Conservation (phyloP, 1,140 invertebrate genomes). For the Sminthurides bifidus region DNA sequence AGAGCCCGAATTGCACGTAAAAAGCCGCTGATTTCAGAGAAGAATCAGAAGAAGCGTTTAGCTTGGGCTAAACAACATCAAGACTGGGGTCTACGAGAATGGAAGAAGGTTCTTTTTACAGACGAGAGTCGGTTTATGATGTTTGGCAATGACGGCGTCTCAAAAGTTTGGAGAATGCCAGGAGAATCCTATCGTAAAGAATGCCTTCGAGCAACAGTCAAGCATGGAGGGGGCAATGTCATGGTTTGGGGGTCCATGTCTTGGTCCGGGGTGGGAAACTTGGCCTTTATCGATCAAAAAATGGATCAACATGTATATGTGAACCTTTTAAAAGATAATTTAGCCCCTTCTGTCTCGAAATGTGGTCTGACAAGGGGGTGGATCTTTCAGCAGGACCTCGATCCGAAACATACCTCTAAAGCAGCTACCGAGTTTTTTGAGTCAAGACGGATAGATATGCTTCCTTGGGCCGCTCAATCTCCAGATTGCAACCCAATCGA, state of each 20-base stretch:
- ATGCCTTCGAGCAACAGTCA: conserved; percentile 30
- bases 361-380: background rate
- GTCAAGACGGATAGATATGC: conserved; percentile 15
- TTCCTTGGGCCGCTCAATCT: conserved; percentile 31
- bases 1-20: background rate
- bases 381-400: background rate
- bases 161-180: conserved; percentile 30
- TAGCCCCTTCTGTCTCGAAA: background rate
- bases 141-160: conserved; percentile 18
- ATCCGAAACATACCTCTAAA: conserved; percentile 8
- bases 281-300: background rate
- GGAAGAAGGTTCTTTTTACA: conserved; percentile 12
- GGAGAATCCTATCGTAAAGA: conserved; percentile 9
- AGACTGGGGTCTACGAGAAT: background rate
- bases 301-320: background rate
- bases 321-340: background rate
- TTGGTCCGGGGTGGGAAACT: background rate
- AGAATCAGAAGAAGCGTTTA: conserved; percentile 1
- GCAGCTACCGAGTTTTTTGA: conserved; percentile 2
- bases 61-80: background rate
- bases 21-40: background rate
- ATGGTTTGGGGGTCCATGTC: background rate
- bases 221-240: conserved; percentile 33
- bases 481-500: conserved; percentile 34
- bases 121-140: conserved; percentile 13